These are phyloP conservation scores for Chlorodrepanis virens DNA, from an alignment of 2,113 vertebrate genomes.

Conservation along the genomic window DNA sequence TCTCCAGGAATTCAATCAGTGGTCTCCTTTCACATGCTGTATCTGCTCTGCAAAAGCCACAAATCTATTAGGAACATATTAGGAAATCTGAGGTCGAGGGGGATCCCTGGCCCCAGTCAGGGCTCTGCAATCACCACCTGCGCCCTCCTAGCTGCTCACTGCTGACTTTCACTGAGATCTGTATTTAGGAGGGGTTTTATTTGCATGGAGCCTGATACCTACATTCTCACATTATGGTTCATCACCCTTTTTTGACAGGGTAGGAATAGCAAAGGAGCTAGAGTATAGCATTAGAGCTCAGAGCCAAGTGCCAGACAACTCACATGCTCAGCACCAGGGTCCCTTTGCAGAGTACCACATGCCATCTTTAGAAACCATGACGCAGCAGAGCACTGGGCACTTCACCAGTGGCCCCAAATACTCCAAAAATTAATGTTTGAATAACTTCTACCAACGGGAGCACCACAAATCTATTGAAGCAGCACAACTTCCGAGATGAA, in stretches of 20 bases:
- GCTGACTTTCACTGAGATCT: neutral
- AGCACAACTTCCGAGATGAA: conserved; percentile 35
- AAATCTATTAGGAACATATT: neutral
- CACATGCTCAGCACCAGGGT: fast-evolving
- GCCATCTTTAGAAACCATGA: neutral
- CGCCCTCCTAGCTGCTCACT: neutral
- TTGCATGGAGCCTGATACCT: neutral
- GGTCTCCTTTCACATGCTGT: neutral
- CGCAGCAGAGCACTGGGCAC: neutral
- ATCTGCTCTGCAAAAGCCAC: neutral
- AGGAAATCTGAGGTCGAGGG: neutral
- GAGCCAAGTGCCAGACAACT: neutral
- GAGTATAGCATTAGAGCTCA: neutral
- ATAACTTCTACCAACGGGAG: neutral
- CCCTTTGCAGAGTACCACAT: neutral
- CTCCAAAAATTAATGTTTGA: neutral
- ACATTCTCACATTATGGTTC: neutral
- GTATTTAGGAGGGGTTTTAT: neutral
- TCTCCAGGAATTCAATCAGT: conserved; percentile 2
- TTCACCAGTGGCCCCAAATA: neutral
- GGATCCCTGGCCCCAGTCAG: neutral
- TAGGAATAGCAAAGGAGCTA: neutral
- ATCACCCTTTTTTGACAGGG: neutral
- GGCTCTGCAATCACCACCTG: neutral
- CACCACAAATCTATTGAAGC: neutral